Evolutionary conservation across 2,888 invertebrate species (phyloP), one percentile per base, ranked within the genome.

Genomic region (Chymomyza procnemis): DNA sequence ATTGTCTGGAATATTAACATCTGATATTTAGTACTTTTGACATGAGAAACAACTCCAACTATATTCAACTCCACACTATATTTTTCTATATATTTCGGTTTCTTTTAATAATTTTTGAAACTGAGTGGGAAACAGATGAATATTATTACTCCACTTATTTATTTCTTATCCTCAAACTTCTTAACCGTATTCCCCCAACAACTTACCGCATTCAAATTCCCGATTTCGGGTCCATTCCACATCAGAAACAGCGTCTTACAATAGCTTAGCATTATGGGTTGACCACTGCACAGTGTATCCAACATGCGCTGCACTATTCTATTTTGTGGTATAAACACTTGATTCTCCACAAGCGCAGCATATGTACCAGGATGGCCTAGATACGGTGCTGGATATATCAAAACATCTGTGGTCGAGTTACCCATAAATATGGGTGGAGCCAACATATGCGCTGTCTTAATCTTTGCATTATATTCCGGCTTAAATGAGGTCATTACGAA

Each of bases 351-450:
- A 12, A 89, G 19, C 0, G 70, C 61, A 0, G 79, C 18, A 0
- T 66, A 72, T 0, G 72, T 1, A 0, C 90, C 89, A 0, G 86
- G 88, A 0, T 73, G 62, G 0, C 85, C 88, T 0, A 89, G 21
- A 2, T 76, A 89, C 0, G 89, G 88, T 0, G 93, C 88, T 0
- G 93, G 73, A 0, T 85, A 54, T 9, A 78, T 79, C 2, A 93
- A 81, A 0, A 93, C 71, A 0, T 89, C 91, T 70, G 91, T 92
- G 0, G 85, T 89, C 69, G 93, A 92, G 69, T 94, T 90, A 2
- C 92, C 92, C 92, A 94, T 93, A 75, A 92, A 95, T 0, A 94
- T 93, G 0, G 95, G 93, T 0, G 95, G 95, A 0, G 94, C 95
- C 69, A 95, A 88, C 60, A 91, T 88, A 61, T 91, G 90, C 76